phyloP scores from a whole-genome alignment of 2,113 vertebrate species.

The Camelus dromedarius region DNA sequence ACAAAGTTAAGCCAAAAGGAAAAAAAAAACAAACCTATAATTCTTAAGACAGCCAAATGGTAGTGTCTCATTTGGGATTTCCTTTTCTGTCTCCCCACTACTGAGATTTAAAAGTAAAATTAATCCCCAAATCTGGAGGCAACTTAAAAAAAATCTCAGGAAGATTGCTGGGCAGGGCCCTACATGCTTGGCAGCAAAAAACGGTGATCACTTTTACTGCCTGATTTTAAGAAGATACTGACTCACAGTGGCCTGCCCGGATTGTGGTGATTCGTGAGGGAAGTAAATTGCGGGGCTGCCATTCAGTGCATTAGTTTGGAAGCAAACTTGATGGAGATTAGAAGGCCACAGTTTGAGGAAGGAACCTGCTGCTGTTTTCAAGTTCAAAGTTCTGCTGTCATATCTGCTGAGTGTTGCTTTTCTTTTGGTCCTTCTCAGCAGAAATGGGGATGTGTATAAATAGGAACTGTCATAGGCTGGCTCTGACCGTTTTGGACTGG shows the following conservation, averaged over 20 bases:
- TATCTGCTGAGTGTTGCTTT: slow-evolving; percentile 69
- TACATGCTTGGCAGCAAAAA: background rate
- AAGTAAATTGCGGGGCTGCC: background rate
- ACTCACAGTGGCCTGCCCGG: background rate
- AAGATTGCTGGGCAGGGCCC: slow-evolving; percentile 30
- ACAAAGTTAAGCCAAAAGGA: background rate
- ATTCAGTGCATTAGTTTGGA: background rate
- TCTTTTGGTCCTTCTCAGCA: background rate
- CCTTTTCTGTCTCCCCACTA: background rate
- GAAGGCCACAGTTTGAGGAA: background rate
- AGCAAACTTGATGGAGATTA: background rate
- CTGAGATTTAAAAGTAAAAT: slow-evolving; percentile 46
- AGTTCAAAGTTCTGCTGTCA: slow-evolving; percentile 67
- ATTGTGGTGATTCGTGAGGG: background rate
- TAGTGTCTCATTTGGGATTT: slow-evolving; percentile 15
- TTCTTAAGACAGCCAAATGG: background rate
- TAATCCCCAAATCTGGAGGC: slow-evolving; percentile 24
- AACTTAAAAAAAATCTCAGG: slow-evolving; percentile 18
- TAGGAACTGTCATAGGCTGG: slow-evolving; percentile 13
- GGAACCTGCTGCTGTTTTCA: background rate
- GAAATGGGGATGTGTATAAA: slow-evolving; percentile 47
- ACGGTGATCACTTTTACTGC: background rate
- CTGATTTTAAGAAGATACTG: background rate
- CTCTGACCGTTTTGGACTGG: background rate
- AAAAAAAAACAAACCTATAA: background rate